Percentiles rank a stretch among this genome's conserved stretches.
These are phyloP conservation scores for Malacoctenus gilli DNA, from an alignment of 2,797 vertebrate species.

Conservation along the genomic window DNA sequence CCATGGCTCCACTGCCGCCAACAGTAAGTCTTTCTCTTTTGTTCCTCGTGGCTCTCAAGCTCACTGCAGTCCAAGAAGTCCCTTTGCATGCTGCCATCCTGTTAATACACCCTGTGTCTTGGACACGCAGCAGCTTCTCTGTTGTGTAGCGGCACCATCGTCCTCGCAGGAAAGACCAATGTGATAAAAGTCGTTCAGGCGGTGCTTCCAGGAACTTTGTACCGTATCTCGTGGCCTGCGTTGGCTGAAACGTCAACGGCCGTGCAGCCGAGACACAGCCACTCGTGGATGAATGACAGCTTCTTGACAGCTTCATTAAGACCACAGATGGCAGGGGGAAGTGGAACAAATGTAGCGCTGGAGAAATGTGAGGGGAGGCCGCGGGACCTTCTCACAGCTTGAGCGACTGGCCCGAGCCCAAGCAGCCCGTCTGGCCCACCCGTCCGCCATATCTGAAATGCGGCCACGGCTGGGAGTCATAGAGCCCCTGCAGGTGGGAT, in stretches of 20 bases:
- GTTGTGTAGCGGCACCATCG: no score
- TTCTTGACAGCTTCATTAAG: constrained; percentile 78
- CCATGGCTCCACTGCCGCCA: constrained; percentile 57
- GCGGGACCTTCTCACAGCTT: constrained; percentile 75
- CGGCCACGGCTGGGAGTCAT: constrained; percentile 40
- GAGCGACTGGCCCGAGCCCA: constrained; percentile 64
- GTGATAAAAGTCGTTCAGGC: constrained; percentile 3
- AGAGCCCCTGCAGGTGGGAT: constrained; percentile 61
- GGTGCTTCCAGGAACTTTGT: constrained; percentile 40
- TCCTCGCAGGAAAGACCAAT: not conserved
- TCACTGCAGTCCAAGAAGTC: constrained; percentile 32
- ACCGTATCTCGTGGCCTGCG: constrained; percentile 40
- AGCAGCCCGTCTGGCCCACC: constrained; percentile 58
- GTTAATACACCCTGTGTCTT: constrained; percentile 19
- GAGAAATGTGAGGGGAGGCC: constrained; percentile 63
- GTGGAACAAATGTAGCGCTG: constrained; percentile 73
- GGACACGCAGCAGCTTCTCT: no score
- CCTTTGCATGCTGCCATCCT: constrained; percentile 49
- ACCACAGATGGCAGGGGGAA: constrained; percentile 73
- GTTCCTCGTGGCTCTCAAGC: constrained; percentile 37
- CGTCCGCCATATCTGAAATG: constrained; percentile 43
- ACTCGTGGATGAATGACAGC: constrained; percentile 76
- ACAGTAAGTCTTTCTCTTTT: constrained; percentile 52
- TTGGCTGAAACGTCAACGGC: constrained; percentile 52
- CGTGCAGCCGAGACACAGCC: constrained; percentile 55